Evolutionary conservation across 2,888 invertebrate species (phyloP).

Genomic region (Omphaloscelis lunosa): DNA sequence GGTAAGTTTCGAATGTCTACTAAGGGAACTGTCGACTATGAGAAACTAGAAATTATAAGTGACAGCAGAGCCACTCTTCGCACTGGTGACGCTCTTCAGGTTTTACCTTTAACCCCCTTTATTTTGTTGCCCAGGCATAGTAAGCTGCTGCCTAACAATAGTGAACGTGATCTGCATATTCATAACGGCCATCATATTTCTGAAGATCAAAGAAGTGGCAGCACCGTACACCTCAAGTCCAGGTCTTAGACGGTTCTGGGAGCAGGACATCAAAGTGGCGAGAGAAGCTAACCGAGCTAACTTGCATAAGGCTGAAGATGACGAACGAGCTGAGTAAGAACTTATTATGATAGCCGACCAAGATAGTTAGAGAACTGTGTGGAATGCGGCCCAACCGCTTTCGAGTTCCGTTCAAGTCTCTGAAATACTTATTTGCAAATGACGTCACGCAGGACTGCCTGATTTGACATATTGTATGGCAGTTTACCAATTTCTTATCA

Average conservation of each 20-base stretch:
- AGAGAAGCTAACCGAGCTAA: conserved; percentile 92
- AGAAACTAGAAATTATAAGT: background rate
- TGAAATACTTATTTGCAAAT: background rate
- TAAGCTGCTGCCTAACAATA: conserved; percentile 94
- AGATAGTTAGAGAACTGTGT: background rate
- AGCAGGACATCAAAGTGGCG: conserved; percentile 94
- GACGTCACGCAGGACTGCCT: background rate
- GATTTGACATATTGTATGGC: background rate
- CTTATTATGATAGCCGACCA: background rate
- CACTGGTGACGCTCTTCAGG: background rate
- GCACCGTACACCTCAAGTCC: conserved; percentile 95
- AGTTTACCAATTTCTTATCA: conserved; percentile 4
- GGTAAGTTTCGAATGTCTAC: too few species aligned
- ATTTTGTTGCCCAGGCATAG: conserved; percentile 88
- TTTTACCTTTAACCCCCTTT: background rate
- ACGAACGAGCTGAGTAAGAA: conserved; percentile 85
- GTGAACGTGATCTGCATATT: conserved; percentile 96
- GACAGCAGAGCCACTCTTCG: background rate
- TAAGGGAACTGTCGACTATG: background rate
- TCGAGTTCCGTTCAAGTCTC: background rate
- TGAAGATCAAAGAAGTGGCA: conserved; percentile 96
- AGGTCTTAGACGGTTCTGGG: conserved; percentile 94
- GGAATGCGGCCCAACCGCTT: background rate
- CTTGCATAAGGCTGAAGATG: conserved; percentile 90
- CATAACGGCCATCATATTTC: conserved; percentile 94